Evolutionary conservation across 64 coral and sea anemone species (phyloP).

Genomic region (Montipora sp.): DNA sequence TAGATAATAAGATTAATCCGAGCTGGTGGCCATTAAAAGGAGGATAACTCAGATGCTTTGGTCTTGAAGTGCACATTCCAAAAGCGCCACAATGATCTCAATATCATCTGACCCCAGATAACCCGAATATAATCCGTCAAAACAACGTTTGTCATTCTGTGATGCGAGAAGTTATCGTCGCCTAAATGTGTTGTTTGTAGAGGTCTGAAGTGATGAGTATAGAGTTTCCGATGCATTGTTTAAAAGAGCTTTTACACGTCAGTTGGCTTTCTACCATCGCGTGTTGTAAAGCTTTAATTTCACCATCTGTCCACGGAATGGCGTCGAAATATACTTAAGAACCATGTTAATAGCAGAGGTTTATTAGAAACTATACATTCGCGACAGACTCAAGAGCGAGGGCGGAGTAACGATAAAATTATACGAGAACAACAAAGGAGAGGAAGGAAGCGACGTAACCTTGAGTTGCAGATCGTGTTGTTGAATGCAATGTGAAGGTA

Average conservation of each 20-base stretch:
- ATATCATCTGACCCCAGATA: constrained; percentile 15
- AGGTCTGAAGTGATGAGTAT: background rate
- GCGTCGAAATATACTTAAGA: background rate
- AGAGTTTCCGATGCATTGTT: constrained; percentile 2
- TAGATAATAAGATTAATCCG: background rate
- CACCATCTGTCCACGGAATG: background rate
- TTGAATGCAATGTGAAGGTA: background rate
- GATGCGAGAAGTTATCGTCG: background rate
- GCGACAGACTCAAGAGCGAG: constrained; percentile 42
- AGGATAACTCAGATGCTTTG: background rate
- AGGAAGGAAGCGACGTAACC: constrained; percentile 3
- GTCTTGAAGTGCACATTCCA: constrained; percentile 5
- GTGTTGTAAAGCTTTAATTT: background rate
- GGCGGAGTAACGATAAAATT: constrained; percentile 24
- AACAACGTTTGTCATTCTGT: background rate
- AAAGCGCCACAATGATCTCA: background rate
- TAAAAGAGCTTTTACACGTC: background rate
- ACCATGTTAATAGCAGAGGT: no score
- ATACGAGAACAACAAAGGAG: constrained; percentile 8
- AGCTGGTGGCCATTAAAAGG: background rate
- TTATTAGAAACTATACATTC: background rate
- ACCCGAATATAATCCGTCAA: constrained; percentile 25
- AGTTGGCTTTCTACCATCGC: background rate
- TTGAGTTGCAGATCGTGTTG: background rate
- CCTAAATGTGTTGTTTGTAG: background rate